Conservation (phyloP, 2,888 invertebrate genomes). For the Daptonema setosum region DNA sequence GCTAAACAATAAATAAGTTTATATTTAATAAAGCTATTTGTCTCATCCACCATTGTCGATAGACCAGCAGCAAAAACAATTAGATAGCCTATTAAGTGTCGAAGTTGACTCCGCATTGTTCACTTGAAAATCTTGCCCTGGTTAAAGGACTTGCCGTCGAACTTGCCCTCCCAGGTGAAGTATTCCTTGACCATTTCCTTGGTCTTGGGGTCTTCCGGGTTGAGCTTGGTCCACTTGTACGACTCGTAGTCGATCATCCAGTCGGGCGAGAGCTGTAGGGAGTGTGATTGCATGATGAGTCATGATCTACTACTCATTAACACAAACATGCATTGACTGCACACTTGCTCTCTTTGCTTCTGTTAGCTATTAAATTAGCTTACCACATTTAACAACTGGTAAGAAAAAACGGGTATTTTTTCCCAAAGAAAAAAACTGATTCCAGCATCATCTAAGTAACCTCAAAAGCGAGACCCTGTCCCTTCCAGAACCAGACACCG, state of each 20-base stretch:
- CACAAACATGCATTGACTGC: neutral
- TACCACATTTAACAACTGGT: no score
- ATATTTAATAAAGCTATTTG: no score
- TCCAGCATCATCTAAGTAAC: conserved; percentile 29
- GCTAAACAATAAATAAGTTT: no score
- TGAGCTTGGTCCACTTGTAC: conserved; percentile 80
- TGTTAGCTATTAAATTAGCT: no score
- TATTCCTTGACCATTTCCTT: conserved; percentile 23
- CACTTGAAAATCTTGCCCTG: conserved; percentile 99
- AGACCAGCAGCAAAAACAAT: no score
- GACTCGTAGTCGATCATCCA: conserved; percentile 93
- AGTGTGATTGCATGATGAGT: conserved; percentile 5
- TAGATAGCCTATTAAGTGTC: no score
- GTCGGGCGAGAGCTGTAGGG: conserved; percentile 52
- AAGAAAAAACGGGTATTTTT: neutral
- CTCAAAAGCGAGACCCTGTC: conserved; percentile 68
- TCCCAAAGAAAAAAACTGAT: neutral
- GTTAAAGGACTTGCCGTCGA: conserved; percentile 70
- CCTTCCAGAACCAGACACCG: conserved; percentile 94
- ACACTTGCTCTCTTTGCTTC: neutral
- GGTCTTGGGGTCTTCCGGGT: conserved; percentile 53
- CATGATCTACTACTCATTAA: no score
- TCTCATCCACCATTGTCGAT: no score
- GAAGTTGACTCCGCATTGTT: no score
- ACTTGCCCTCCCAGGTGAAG: conserved; percentile 38